These are phyloP conservation scores for Chromis chromis DNA, from an alignment of 2,797 vertebrate genomes.

Conservation along the genomic window DNA sequence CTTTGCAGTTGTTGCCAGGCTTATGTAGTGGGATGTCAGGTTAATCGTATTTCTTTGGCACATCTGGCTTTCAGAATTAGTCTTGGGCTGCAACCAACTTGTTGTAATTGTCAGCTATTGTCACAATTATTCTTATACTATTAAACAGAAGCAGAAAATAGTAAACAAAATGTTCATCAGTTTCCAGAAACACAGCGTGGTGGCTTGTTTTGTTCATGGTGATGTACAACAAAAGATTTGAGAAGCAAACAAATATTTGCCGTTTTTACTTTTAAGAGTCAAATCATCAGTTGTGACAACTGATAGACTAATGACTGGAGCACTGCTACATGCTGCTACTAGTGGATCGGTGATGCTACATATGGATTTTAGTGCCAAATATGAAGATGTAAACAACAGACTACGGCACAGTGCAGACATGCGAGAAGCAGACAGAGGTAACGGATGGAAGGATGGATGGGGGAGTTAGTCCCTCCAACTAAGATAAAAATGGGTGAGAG, in stretches of 20 bases:
- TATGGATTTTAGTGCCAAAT: neutral
- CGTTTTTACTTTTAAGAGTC: too few species aligned
- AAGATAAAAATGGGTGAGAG: conserved; percentile 65
- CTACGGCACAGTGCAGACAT: conserved; percentile 13
- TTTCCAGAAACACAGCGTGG: too few species aligned
- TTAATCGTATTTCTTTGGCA: neutral
- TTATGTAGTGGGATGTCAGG: too few species aligned
- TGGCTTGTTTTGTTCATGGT: neutral
- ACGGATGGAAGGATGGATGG: conserved; percentile 52
- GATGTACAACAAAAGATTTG: neutral
- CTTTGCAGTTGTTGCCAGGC: neutral
- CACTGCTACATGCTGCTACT: too few species aligned
- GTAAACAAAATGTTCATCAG: neutral
- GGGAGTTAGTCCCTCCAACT: conserved; percentile 48
- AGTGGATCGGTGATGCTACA: neutral
- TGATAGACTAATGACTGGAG: neutral
- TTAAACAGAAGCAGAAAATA: neutral
- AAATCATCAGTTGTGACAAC: too few species aligned
- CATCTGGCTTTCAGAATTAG: neutral
- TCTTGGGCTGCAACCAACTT: neutral
- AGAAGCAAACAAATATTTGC: too few species aligned
- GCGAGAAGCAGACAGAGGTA: conserved; percentile 42
- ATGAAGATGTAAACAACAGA: neutral
- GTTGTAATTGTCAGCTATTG: neutral
- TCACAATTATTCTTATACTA: neutral